A percentile compares a stretch with the other conserved stretches of the same genome.
Evolutionary conservation across 2,113 vertebrate species (phyloP).

Genomic region (Anguilla japonica): DNA sequence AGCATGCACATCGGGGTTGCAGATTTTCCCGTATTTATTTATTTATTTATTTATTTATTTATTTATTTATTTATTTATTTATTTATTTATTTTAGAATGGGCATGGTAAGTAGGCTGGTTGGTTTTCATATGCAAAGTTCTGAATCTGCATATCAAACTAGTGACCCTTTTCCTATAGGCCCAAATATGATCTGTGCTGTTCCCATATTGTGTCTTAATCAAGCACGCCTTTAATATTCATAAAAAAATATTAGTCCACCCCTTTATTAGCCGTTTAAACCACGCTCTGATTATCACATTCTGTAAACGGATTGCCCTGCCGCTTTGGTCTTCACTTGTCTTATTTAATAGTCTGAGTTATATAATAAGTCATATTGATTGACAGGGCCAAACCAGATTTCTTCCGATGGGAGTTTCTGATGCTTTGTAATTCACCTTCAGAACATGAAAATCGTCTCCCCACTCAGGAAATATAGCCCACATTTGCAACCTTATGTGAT

Average conservation of each 20-base stretch:
- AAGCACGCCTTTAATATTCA: background rate
- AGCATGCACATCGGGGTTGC: no score
- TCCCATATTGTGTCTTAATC: background rate
- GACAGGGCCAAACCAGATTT: background rate
- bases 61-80: no score
- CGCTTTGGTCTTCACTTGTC: background rate
- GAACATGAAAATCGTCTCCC: background rate
- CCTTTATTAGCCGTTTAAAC: background rate
- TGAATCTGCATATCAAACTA: background rate
- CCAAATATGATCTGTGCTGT: background rate
- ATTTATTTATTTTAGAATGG: background rate
- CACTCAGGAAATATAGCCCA: no score
- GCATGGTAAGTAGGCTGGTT: background rate
- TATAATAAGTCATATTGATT: background rate
- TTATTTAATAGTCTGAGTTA: background rate
- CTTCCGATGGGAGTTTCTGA: background rate
- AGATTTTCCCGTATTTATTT: no score
- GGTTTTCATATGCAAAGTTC: background rate
- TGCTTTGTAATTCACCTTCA: background rate
- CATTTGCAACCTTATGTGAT: background rate
- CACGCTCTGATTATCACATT: background rate
- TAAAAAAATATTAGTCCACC: background rate
- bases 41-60: no score
- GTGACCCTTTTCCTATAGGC: background rate
- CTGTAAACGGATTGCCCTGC: background rate